phyloP scores from a whole-genome alignment of 2,888 invertebrate species.

The Tenthredo amoena region DNA sequence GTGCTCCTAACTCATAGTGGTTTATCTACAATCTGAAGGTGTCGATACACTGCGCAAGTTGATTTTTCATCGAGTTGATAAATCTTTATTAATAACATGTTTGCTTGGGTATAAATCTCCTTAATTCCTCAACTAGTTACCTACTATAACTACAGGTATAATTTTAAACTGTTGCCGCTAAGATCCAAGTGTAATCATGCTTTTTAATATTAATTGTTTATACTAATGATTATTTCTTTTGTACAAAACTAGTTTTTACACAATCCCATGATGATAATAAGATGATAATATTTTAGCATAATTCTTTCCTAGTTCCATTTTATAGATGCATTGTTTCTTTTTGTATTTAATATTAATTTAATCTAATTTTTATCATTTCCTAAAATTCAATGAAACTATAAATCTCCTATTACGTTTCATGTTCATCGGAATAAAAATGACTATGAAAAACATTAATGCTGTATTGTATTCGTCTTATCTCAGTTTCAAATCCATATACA shows the following conservation, averaged over 20 bases:
- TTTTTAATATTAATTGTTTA: not conserved
- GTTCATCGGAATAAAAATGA: not conserved
- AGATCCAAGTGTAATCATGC: not conserved
- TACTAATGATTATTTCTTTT: slow-evolving; percentile 7
- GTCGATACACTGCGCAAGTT: not conserved
- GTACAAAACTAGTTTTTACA: slow-evolving; percentile 18
- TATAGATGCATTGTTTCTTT: not conserved
- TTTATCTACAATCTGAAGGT: not conserved
- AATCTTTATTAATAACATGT: not conserved
- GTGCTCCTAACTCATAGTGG: not conserved
- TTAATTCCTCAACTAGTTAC: not conserved
- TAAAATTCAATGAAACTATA: not conserved
- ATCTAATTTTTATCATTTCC: not conserved
- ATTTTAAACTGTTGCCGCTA: not conserved
- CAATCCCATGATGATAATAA: not conserved
- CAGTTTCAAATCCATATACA: not conserved
- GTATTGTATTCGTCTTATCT: not conserved
- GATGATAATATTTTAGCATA: not conserved
- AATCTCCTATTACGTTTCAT: not conserved
- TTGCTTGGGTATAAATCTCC: not conserved
- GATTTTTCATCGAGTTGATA: not conserved
- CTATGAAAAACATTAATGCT: not conserved
- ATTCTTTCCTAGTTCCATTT: not conserved
- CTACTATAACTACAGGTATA: not conserved
- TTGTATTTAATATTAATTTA: not conserved